phyloP scores from a whole-genome alignment of 2,113 vertebrate genomes.

The Porphyrio hochstetteri region DNA sequence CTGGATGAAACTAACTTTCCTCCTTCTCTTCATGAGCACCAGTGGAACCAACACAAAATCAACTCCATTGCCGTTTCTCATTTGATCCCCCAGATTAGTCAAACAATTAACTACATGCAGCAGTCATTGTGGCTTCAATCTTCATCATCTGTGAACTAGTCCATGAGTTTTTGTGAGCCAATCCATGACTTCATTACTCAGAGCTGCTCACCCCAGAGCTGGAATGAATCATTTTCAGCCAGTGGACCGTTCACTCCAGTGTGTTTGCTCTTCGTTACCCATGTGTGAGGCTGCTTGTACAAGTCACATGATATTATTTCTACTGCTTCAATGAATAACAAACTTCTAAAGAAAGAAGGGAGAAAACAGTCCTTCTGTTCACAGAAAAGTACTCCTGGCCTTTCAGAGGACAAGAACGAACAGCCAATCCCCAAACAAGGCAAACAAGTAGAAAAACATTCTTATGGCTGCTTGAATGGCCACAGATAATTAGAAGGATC shows the following conservation, averaged over 20 bases:
- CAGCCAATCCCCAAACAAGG: not conserved
- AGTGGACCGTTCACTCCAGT: fast-evolving
- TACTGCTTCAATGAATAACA: not conserved
- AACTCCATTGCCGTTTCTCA: not conserved
- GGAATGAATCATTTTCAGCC: not conserved
- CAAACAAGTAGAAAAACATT: not conserved
- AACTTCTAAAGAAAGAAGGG: not conserved
- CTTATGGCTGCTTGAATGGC: not conserved
- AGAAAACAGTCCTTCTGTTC: not conserved
- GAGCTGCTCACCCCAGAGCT: not conserved
- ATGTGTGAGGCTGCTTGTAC: not conserved
- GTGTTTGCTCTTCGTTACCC: not conserved
- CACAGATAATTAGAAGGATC: not conserved
- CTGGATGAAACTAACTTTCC: not conserved
- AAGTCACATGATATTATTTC: not conserved
- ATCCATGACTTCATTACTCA: not conserved
- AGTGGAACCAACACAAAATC: not conserved
- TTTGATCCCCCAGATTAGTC: not conserved
- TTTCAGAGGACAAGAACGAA: not conserved
- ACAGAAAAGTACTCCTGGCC: not conserved
- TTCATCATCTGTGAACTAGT: not conserved
- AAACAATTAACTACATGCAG: not conserved
- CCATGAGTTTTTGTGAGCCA: not conserved
- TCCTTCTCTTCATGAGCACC: not conserved
- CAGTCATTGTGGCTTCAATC: not conserved